Evolutionary conservation across 2,113 vertebrate genomes (phyloP), one percentile per base, ranked within the genome.

Genomic region (Platycercus adscitus): DNA sequence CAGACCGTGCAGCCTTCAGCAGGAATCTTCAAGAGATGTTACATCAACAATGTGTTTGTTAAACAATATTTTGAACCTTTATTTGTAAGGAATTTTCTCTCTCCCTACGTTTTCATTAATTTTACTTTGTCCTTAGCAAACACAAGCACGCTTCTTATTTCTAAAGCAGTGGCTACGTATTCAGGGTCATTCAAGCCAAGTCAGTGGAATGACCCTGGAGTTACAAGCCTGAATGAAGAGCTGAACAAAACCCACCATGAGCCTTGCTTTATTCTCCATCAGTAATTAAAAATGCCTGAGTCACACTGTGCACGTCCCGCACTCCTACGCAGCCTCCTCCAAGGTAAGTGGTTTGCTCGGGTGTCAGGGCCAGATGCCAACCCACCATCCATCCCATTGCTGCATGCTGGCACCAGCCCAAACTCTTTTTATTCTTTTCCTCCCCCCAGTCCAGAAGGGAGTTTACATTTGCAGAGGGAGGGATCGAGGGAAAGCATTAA

Each of bases 231-330:
- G 73, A 89, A 85, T 41, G 61, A 89, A 29, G 50, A 71, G 61
- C 81, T 56, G 81, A 89, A 96, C 83, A 91, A 91, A 94, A 72
- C 82, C 72, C 81, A 47, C 52, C 80, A 26, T 5, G 46, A 83
- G 79, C 46, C 77, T 50, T n/a, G 58, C 87, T 89, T 91, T 78
- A 90, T 58, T 70, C 85, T 86, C 24, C 9, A 66, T 13, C 83
- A 20, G 69, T 71, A 56, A 84, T 79, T 86, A 79, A 64, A 94
- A 76, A 84, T 14, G 86, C 83, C 92, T 20, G 76, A 78, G 39
- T 86, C 80, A 55, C 93, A 55, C 1, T 14, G 82, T 79, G 80
- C 33, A 1, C 65, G n/a, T 44, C 18, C 69, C 1, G 0, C 55
- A 9, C 84, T 68, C 87, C 90, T 33, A n/a, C 33, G 3, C 87